Base-by-base conservation (phyloP, 1,140 invertebrate species). In the Sinonovacula constricta region DNA sequence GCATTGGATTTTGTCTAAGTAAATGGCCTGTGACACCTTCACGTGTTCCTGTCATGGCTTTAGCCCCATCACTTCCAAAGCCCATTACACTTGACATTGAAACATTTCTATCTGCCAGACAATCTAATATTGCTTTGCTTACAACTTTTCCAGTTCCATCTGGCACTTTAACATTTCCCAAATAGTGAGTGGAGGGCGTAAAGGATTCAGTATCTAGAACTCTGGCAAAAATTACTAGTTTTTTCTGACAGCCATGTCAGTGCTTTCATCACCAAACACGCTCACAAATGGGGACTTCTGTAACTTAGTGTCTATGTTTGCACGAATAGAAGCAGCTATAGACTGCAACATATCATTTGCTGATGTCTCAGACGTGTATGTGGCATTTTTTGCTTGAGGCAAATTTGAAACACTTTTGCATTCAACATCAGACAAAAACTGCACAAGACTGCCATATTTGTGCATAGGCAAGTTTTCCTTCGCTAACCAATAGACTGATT, bases 11-110 rank as follows among this genome's bases (percentile, higher is more conserved):
- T 7, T 5, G 22, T 59, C 7, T 28, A 22, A 59, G 56, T 59
- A 59, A 59, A 28, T 59, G 26, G 1, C 28, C 10, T 3, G 56
- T 31, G 28, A 22, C 56, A 7, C 56, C 39, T 45, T 59, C 5
- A 24, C 56, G 18, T 59, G 18, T 1, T 22, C 3, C 56, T 22
- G 56, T 59, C 56, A 31, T 59, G 56, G 28, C 3, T 5, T 4
- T 59, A 4, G 56, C 56, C 3, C 56, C 56, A 59, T 59, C n/a
- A 59, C 56, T 59, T 18, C 56, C 56, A 7, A 28, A 28, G n/a
- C 56, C 56, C 56, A 57, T 28, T 15, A 59, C 28, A 24, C 28
- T 59, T 22, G 4, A 59, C n/a, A 59, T 59, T n/a, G 56, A 28
- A 59, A 59, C 26, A 59, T 18, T 59, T 28, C 22, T 59, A 22